Base-by-base conservation (phyloP, 2,888 invertebrate species). In the Drosophila tanythrix region DNA sequence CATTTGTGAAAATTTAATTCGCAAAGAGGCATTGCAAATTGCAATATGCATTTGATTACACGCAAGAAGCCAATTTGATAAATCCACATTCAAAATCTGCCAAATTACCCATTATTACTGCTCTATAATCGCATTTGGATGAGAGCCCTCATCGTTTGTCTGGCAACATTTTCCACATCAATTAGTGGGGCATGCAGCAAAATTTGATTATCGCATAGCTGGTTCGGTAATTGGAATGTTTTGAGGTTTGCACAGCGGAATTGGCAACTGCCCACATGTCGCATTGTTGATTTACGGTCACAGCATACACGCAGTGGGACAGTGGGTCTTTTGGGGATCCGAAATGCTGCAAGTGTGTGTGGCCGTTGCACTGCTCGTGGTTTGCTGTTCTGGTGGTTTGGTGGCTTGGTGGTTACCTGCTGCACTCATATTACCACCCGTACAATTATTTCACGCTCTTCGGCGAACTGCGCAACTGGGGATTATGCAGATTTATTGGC, bases 241-340 rank as follows among this genome's bases (percentile, higher is more conserved):
- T 74, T 77, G 80, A 27, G 88, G 83, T 61, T 55, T 61, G 53
- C 73, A 70, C 40, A 69, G 59, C 66, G 58, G 58, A 82, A 70
- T 67, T 73, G 52, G 55, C 63, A 65, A 67, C 71, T 70, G 60
- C 69, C 66, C 74, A 68, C 72, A 76, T 88, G 83, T 82, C 74
- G 89, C 74, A 74, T 82, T 85, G 80, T 76, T 82, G 80, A 85
- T 79, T 79, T 73, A 82, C 69, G 70, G 53, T 52, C 68, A 62
- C 58, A 67, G 56, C 36, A 48, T 18, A 21, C 40, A 13, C 27
- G 31, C 52, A 69, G 36, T 29, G 48, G 40, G 25, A n/a, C 21
- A 38, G 57, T 38, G 43, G 3, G 51, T 29, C 40, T 8, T 18
- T 36, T 36, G 27, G 27, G 48, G 33, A 27, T 50, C 61, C 62